Evolutionary conservation across 2,113 vertebrate genomes (phyloP).

Genomic region (Chamaetylas fuelleborni): DNA sequence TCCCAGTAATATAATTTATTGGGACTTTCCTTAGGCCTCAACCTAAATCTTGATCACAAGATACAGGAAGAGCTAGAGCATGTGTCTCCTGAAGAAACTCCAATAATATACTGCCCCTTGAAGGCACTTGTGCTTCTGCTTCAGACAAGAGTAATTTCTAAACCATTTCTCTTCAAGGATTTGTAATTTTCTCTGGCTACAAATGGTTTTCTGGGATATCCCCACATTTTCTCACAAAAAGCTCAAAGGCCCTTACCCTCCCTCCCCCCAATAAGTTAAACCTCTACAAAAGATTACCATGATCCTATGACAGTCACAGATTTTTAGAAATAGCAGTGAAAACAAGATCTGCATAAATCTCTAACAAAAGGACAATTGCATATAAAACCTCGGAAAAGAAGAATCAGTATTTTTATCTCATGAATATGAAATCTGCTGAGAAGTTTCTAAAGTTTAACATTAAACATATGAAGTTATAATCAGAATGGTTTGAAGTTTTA

Average conservation of each 20-base stretch:
- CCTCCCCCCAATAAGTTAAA: slow-evolving; percentile 72
- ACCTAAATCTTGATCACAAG: slow-evolving; percentile 42
- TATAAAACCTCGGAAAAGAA: slow-evolving; percentile 63
- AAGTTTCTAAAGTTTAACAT: slow-evolving; percentile 9
- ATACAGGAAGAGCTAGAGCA: slow-evolving; percentile 12
- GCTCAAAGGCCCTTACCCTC: slow-evolving; percentile 50
- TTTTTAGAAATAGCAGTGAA: slow-evolving; percentile 68
- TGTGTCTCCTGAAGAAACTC: slow-evolving; percentile 38
- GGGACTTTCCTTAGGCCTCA: slow-evolving; percentile 28
- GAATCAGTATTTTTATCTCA: slow-evolving; percentile 13
- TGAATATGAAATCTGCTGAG: slow-evolving; percentile 47
- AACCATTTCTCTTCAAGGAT: neutral
- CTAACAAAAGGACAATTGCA: slow-evolving; percentile 54
- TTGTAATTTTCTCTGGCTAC: slow-evolving; percentile 21
- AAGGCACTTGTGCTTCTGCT: slow-evolving; percentile 82
- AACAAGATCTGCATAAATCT: slow-evolving; percentile 49
- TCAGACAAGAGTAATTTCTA: slow-evolving; percentile 41
- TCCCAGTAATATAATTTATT: slow-evolving; percentile 42
- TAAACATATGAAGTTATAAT: slow-evolving; percentile 7
- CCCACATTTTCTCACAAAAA: slow-evolving; percentile 50
- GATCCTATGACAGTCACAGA: slow-evolving; percentile 61
- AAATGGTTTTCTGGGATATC: slow-evolving; percentile 51
- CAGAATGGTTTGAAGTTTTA: slow-evolving; percentile 31
- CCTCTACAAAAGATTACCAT: slow-evolving; percentile 67
- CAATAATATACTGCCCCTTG: slow-evolving; percentile 54